Conservation (phyloP, 2,888 invertebrate species). For the Timandra comae region DNA sequence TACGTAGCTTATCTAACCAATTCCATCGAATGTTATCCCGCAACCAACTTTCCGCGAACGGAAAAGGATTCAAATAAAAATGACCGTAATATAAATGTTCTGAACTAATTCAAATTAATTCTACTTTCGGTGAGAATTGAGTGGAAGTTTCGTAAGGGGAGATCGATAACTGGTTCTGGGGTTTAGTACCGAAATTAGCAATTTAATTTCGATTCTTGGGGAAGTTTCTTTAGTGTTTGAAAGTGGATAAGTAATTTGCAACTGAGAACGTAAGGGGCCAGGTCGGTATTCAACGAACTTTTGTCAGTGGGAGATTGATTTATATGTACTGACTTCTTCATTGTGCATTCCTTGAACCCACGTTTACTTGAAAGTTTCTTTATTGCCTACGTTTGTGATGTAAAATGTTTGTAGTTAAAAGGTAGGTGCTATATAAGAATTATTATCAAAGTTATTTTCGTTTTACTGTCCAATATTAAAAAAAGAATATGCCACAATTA, state of each 20-base stretch:
- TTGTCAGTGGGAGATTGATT: slow-evolving; percentile 48
- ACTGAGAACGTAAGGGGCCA: slow-evolving; percentile 35
- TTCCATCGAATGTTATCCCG: no score
- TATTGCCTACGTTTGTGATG: no score
- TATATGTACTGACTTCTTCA: slow-evolving; percentile 12
- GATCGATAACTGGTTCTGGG: slow-evolving; percentile 50
- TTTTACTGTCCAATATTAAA: no score
- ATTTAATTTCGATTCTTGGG: slow-evolving; percentile 56
- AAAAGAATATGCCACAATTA: no score
- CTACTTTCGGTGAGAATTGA: slow-evolving; percentile 29
- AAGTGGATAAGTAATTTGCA: slow-evolving; percentile 51
- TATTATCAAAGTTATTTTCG: no score
- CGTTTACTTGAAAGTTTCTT: no score
- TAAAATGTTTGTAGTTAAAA: no score
- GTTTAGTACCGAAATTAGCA: slow-evolving; percentile 57
- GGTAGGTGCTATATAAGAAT: no score
- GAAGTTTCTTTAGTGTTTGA: slow-evolving; percentile 48
- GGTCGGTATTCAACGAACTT: slow-evolving; percentile 42
- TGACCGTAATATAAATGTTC: slow-evolving; percentile 21
- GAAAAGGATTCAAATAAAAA: slow-evolving; percentile 17
- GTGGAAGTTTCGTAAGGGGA: slow-evolving; percentile 34
- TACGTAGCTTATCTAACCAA: no score
- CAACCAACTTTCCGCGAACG: neutral
- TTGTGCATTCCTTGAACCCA: no score
- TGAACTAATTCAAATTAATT: slow-evolving; percentile 43